phyloP scores from a whole-genome alignment of 2,797 vertebrate species.

The Novumbra hubbsi region DNA sequence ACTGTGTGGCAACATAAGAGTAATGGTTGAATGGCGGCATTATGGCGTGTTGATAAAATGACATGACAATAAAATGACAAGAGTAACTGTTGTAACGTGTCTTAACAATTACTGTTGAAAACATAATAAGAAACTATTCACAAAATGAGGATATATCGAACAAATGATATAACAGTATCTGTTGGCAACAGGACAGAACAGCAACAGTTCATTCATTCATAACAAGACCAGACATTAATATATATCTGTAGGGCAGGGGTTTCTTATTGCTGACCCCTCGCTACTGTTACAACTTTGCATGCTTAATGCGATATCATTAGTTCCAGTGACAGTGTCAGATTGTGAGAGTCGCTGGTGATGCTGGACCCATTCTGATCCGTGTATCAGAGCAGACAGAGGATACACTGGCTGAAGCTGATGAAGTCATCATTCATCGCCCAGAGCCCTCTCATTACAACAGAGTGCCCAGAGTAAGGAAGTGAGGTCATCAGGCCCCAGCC shows the following conservation, averaged over 20 bases:
- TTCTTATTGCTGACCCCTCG: constrained; percentile 10
- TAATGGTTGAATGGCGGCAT: not conserved
- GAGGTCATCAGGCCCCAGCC: constrained; percentile 29
- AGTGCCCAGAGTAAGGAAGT: constrained; percentile 42
- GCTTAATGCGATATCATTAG: constrained; percentile 15
- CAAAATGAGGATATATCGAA: too few species aligned
- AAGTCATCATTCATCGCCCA: constrained; percentile 57
- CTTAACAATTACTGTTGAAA: too few species aligned
- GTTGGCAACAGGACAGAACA: too few species aligned
- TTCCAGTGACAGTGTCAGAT: constrained; percentile 33
- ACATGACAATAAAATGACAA: too few species aligned
- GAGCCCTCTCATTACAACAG: constrained; percentile 37
- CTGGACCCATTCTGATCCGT: constrained; percentile 57
- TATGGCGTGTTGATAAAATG: not conserved
- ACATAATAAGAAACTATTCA: too few species aligned
- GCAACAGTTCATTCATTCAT: too few species aligned
- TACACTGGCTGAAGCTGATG: constrained; percentile 44
- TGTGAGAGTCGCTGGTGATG: constrained; percentile 33
- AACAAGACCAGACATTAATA: too few species aligned
- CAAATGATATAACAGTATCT: too few species aligned
- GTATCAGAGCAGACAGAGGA: constrained; percentile 46
- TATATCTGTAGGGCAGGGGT: not conserved
- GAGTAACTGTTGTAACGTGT: too few species aligned
- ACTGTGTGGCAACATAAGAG: not conserved
- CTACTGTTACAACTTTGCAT: constrained; percentile 1